Evolutionary conservation across 2,113 vertebrate genomes (phyloP).

Genomic region (Phalacrocorax aristotelis): DNA sequence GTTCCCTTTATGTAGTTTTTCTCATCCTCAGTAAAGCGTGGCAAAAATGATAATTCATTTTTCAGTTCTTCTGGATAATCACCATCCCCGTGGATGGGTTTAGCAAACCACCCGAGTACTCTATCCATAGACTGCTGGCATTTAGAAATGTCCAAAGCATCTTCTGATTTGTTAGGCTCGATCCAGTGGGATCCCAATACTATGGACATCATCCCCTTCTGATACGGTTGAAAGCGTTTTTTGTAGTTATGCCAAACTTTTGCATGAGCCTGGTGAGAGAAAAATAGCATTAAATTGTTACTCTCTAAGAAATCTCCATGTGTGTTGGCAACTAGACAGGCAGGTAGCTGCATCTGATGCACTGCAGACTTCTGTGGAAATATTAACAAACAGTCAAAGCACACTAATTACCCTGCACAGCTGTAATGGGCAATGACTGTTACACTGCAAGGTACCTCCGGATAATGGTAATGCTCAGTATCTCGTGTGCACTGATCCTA

Average conservation of each 20-base stretch:
- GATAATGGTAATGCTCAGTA: not conserved
- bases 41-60: constrained; percentile 71
- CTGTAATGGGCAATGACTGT: not conserved
- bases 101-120: constrained; percentile 93
- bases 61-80: constrained; percentile 88
- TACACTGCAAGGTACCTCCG: not conserved
- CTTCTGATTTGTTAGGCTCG: constrained; percentile 79
- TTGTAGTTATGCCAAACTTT: constrained; percentile 90
- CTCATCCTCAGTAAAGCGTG: constrained; percentile 82
- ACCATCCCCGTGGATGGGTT: constrained; percentile 85
- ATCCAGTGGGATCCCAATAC: constrained; percentile 95
- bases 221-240: constrained; percentile 77
- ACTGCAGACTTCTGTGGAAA: not conserved
- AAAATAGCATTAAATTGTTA: constrained; percentile 8
- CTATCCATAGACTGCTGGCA: constrained; percentile 89
- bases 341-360: not conserved
- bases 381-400: not conserved
- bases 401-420: not conserved
- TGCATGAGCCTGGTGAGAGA: constrained; percentile 86
- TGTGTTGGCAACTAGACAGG: not conserved
- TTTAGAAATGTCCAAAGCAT: constrained; percentile 67
- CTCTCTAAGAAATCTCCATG: not conserved
- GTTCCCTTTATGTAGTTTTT: constrained; percentile 81
- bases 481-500: not conserved
- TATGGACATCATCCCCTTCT: constrained; percentile 88